phyloP scores from a whole-genome alignment of 2,888 invertebrate species.

The Phyllotreta striolata region DNA sequence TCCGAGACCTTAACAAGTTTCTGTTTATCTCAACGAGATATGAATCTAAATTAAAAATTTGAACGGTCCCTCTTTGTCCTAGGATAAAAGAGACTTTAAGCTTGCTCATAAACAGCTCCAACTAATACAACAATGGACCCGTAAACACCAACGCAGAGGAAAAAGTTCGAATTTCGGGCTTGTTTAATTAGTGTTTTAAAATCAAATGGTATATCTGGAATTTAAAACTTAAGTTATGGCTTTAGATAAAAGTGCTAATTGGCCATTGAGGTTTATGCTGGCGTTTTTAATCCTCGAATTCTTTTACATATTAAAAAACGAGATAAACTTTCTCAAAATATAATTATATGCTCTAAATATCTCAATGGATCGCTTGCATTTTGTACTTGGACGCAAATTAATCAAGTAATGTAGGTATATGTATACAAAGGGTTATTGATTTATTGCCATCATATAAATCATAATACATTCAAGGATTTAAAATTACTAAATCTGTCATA shows the following conservation, averaged over 20 bases:
- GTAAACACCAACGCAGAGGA: conserved; percentile 1
- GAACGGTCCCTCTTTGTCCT: conserved; percentile 12
- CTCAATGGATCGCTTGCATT: neutral
- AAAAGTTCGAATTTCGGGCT: neutral
- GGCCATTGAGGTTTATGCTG: too few relatives aligned
- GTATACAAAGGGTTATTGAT: conserved; percentile 11
- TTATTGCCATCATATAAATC: conserved; percentile 10
- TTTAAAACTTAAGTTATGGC: too few relatives aligned
- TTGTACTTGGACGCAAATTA: conserved; percentile 7
- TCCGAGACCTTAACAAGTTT: conserved; percentile 1
- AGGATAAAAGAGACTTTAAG: conserved; percentile 7
- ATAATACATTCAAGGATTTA: conserved; percentile 15
- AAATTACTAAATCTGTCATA: conserved; percentile 17
- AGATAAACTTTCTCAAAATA: too few relatives aligned
- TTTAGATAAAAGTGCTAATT: too few relatives aligned
- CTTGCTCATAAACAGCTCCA: conserved; percentile 3
- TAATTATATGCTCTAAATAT: too few relatives aligned
- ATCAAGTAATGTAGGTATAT: conserved; percentile 8
- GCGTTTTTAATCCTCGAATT: too few relatives aligned
- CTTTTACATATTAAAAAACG: too few relatives aligned
- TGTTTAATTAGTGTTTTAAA: conserved; percentile 6
- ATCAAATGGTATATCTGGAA: conserved; percentile 1
- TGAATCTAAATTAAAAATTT: conserved; percentile 15
- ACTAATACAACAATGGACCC: conserved; percentile 13
- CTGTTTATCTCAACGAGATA: conserved; percentile 15